A percentile compares a stretch with the other conserved stretches of the same genome.
phyloP scores from a whole-genome alignment of 92 coral and sea anemone species.

The Epizoanthus scotinus region DNA sequence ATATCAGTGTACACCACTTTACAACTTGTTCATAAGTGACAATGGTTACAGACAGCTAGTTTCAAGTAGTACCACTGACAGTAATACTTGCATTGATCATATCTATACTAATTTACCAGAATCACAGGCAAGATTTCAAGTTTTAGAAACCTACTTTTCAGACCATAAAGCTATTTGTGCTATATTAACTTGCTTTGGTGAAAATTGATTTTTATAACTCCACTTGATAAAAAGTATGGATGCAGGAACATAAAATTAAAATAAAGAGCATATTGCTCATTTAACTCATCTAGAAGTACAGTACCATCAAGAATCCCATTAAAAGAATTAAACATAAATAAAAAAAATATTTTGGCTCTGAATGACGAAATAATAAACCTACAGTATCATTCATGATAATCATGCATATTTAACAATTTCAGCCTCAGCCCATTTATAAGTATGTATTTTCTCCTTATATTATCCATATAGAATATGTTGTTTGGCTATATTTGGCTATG shows the following conservation, averaged over 20 bases:
- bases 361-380: constrained; percentile 2
- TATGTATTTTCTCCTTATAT: no score
- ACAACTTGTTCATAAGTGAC: constrained; percentile 26
- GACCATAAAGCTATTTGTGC: constrained; percentile 11
- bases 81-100: constrained; percentile 49
- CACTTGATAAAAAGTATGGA: background rate
- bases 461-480: no score
- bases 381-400: constrained; percentile 16
- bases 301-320: background rate
- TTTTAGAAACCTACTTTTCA: constrained; percentile 47
- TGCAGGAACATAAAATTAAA: background rate
- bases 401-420: no score
- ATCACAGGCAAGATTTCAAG: constrained; percentile 55
- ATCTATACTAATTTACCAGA: constrained; percentile 61
- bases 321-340: constrained; percentile 14
- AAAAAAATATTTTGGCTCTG: constrained; percentile 18
- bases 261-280: constrained; percentile 6
- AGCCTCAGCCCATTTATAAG: no score
- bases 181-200: constrained; percentile 6
- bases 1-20: no score
- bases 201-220: constrained; percentile 20
- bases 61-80: constrained; percentile 18
- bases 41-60: constrained; percentile 20
- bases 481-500: no score
- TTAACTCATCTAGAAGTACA: constrained; percentile 6